Conservation (phyloP, 1,140 invertebrate genomes). For the Drosophila obscura region DNA sequence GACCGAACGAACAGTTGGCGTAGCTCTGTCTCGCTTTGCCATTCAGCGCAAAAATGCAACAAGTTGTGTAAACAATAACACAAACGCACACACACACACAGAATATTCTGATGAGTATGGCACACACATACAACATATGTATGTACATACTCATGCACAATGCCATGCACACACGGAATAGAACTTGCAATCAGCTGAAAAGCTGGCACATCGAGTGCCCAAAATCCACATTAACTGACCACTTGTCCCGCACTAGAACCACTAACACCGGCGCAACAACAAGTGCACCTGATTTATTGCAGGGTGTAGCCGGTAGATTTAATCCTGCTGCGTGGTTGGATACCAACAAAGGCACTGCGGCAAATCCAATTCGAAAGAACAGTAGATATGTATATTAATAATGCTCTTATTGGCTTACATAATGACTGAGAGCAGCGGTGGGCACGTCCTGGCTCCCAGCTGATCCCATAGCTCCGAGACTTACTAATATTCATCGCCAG, state of each 20-base stretch:
- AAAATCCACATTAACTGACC: conserved; percentile 49
- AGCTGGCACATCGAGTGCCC: conserved; percentile 55
- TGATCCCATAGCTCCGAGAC: no score
- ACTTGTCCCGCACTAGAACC: conserved; percentile 33
- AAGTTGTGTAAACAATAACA: conserved; percentile 64
- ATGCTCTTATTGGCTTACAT: no score
- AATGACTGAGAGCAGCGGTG: no score
- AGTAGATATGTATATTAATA: no score
- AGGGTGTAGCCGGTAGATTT: no score
- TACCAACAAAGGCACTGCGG: no score
- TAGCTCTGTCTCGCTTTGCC: conserved; percentile 13
- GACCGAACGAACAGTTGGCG: not conserved
- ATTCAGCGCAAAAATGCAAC: conserved; percentile 64
- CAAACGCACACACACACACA: conserved; percentile 8
- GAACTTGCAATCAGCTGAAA: conserved; percentile 59
- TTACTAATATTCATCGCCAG: no score
- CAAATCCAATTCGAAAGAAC: no score
- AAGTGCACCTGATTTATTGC: not conserved
- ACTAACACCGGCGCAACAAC: conserved; percentile 22
- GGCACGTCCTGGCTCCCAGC: no score
- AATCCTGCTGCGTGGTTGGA: no score
- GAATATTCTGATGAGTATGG: not conserved
- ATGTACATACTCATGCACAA: conserved; percentile 5
- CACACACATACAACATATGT: not conserved
- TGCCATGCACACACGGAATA: conserved; percentile 13